A percentile compares a stretch with the other conserved stretches of the same genome.
Conservation (phyloP, 2,888 invertebrate species). For the Agriotes lineatus region DNA sequence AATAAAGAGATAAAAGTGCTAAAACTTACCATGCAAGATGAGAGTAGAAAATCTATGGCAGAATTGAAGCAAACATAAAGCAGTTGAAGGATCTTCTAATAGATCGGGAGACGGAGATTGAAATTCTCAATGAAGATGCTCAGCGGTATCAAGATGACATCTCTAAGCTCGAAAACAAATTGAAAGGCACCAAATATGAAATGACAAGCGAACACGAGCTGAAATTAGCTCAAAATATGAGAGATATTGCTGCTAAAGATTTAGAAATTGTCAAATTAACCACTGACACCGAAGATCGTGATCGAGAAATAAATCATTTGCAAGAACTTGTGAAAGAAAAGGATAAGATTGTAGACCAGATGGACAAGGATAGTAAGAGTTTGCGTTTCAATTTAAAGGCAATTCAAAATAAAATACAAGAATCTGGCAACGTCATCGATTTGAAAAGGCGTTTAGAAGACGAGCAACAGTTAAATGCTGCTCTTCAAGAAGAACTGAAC, state of each 20-base stretch:
- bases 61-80: slow-evolving; percentile 65
- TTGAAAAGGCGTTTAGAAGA: slow-evolving; percentile 71
- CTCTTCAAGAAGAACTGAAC: slow-evolving; percentile 60
- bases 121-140: slow-evolving; percentile 69
- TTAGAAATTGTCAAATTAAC: slow-evolving; percentile 51
- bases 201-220: slow-evolving; percentile 39
- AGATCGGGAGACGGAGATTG: slow-evolving; percentile 70
- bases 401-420: slow-evolving; percentile 69
- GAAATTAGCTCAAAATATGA: slow-evolving; percentile 45
- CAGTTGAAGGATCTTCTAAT: slow-evolving; percentile 45
- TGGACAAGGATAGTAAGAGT: slow-evolving; percentile 70
- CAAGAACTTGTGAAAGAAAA: slow-evolving; percentile 72
- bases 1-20: slow-evolving; percentile 56
- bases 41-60: slow-evolving; percentile 61
- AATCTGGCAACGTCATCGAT: slow-evolving; percentile 72
- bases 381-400: slow-evolving; percentile 69
- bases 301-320: slow-evolving; percentile 70
- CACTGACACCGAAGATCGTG: slow-evolving; percentile 60
- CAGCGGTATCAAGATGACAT: slow-evolving; percentile 69
- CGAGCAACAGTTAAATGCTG: slow-evolving; percentile 66
- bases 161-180: slow-evolving; percentile 57
- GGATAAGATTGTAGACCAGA: slow-evolving; percentile 71
- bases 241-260: slow-evolving; percentile 52
- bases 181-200: slow-evolving; percentile 23
- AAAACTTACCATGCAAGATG: slow-evolving; percentile 47